These are phyloP conservation scores for Brachyalestes nurse DNA, from an alignment of 2,797 vertebrate genomes.

Conservation along the genomic window DNA sequence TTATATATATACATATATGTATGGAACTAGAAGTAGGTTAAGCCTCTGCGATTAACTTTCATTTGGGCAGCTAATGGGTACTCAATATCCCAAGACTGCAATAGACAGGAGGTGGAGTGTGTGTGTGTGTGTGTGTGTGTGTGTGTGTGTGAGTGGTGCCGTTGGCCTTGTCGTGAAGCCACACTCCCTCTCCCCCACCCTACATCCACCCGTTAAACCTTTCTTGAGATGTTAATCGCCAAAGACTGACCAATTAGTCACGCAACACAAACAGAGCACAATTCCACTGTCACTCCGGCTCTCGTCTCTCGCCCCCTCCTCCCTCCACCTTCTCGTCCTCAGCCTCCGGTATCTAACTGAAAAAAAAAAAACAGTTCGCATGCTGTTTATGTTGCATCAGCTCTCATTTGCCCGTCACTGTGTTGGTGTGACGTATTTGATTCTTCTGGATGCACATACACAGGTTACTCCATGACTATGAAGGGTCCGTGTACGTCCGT, in stretches of 20 bases:
- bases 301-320: conserved; percentile 41
- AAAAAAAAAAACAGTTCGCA: too few relatives aligned
- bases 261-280: conserved; percentile 71
- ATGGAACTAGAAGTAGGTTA: conserved; percentile 66
- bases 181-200: not conserved
- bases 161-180: not conserved
- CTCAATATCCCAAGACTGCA: conserved; percentile 52
- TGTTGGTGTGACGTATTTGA: too few relatives aligned
- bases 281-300: conserved; percentile 66
- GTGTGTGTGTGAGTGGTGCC: conserved; percentile 50
- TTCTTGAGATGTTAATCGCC: conserved; percentile 66
- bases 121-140: conserved; percentile 55
- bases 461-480: too few relatives aligned
- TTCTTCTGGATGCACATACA: too few relatives aligned
- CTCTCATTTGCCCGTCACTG: too few relatives aligned
- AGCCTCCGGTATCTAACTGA: too few relatives aligned
- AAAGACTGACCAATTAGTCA: conserved; percentile 68
- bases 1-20: not conserved
- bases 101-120: conserved; percentile 20
- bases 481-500: too few relatives aligned
- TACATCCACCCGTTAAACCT: conserved; percentile 33
- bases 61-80: conserved; percentile 56
- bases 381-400: too few relatives aligned
- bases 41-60: conserved; percentile 77
- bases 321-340: not conserved